These are phyloP conservation scores for Leptinotarsa juncta DNA, from an alignment of 2,888 invertebrate genomes.

Conservation along the genomic window DNA sequence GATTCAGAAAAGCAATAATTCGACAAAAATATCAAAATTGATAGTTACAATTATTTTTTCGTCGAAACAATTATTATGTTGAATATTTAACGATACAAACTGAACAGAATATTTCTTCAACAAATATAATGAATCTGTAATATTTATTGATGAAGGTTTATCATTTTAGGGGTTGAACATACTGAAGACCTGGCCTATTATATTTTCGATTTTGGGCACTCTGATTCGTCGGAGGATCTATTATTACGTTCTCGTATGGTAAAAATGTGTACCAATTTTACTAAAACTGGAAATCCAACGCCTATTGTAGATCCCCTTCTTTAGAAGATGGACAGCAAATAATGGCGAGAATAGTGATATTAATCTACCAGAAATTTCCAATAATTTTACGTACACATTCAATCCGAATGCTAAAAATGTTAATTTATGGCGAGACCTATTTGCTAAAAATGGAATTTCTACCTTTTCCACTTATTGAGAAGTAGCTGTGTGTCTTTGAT, in stretches of 20 bases:
- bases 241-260: conserved; percentile 37
- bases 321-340: conserved; percentile 37
- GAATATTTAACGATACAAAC: neutral
- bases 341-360: neutral
- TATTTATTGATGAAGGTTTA: neutral
- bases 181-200: conserved; percentile 49
- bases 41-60: too few species aligned
- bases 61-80: too few species aligned
- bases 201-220: conserved; percentile 34
- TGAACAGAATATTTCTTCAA: neutral
- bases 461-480: conserved; percentile 6
- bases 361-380: neutral
- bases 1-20: too few species aligned
- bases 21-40: too few species aligned
- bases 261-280: conserved; percentile 47
- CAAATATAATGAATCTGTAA: neutral
- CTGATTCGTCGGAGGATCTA: conserved; percentile 32
- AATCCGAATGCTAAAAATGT: conserved; percentile 8
- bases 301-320: conserved; percentile 38
- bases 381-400: neutral
- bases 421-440: neutral
- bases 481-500: neutral
- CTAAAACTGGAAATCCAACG: conserved; percentile 44
- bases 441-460: neutral
- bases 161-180: conserved; percentile 44